phyloP scores from a whole-genome alignment of 1,140 invertebrate species.

The Magallana ariakensis region DNA sequence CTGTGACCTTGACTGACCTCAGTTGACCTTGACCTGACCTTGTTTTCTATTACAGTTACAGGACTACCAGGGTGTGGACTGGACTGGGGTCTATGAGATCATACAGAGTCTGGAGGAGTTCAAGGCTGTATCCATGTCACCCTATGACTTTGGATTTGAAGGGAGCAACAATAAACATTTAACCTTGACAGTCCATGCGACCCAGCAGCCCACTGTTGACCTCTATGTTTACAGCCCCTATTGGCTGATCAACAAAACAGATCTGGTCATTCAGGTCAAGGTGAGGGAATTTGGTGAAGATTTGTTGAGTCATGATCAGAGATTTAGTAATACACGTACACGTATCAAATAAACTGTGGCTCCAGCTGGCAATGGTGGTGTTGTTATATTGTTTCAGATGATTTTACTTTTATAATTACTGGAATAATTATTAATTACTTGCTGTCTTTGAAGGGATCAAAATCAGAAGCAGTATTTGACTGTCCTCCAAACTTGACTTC shows the following conservation, averaged over 20 bases:
- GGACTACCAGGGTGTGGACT: constrained; percentile 86
- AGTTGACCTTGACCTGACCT: too few relatives aligned
- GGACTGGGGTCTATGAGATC: constrained; percentile 86
- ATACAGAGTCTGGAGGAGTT: constrained; percentile 85
- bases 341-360: too few relatives aligned
- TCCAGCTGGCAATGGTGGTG: too few relatives aligned
- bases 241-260: constrained; percentile 79
- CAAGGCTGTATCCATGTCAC: constrained; percentile 83
- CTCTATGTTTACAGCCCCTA: constrained; percentile 81
- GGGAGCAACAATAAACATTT: constrained; percentile 85
- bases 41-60: constrained; percentile 79
- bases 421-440: too few relatives aligned
- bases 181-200: constrained; percentile 83
- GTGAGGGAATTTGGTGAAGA: constrained; percentile 79
- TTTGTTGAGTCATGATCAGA: not conserved
- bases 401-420: too few relatives aligned
- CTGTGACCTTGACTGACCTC: not conserved
- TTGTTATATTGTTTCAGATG: too few relatives aligned
- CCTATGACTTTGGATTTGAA: constrained; percentile 83
- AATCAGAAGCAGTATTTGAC: constrained; percentile 85
- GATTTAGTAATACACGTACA: too few relatives aligned
- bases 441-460: constrained; percentile 82
- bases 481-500: constrained; percentile 83
- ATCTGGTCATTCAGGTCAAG: constrained; percentile 84
- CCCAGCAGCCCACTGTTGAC: constrained; percentile 79